Base-by-base conservation (phyloP, 2,797 vertebrate genomes). In the Neostethus bicornis region DNA sequence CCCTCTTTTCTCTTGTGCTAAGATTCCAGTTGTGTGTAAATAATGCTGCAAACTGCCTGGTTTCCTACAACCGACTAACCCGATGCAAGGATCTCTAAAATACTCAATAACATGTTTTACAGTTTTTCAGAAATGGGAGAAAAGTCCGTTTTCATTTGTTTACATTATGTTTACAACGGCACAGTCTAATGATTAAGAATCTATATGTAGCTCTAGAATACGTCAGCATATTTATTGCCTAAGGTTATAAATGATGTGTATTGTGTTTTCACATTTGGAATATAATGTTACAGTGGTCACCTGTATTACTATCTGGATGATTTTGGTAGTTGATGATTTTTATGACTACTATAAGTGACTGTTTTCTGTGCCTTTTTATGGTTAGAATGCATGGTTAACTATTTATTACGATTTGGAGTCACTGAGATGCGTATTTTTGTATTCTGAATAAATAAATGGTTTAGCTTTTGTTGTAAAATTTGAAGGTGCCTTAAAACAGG, bases 341-440 rank as follows among this genome's bases (percentile, higher is more conserved):
- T 94, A 96, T 96, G 95, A 97, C 95, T 99, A 96, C 95, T 96
- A 50, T 49, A 95, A 95, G 93, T 98, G 96, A 98, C 94, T 93
- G 94, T 97, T 97, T 97, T 95, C 87, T 80, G 95, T 98, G 96
- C 96, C 96, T 98, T 99, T 96, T 91, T 91, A 95, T 93, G 93
- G 93, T 96, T 93, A 93, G 93, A 91, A 93, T 94, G 96, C 96
- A 98, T 97, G 94, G 91, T 93, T 91, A 91, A 89, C 91, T 98
- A 97, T 98, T 99, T 98, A 98, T 95, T 95, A 95, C 93, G 86
- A 95, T 95, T 95, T 92, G 93, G 92, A 95, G 93, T 95, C 95
- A 96, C 95, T 93, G 92, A 95, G 92, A 95, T 93, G 94, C 96
- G 96, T 98, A 97, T 98, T 98, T 99, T 99, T 99, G 95, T 97